Evolutionary conservation across 2,797 vertebrate species (phyloP).

Genomic region (Sebastes itinus): DNA sequence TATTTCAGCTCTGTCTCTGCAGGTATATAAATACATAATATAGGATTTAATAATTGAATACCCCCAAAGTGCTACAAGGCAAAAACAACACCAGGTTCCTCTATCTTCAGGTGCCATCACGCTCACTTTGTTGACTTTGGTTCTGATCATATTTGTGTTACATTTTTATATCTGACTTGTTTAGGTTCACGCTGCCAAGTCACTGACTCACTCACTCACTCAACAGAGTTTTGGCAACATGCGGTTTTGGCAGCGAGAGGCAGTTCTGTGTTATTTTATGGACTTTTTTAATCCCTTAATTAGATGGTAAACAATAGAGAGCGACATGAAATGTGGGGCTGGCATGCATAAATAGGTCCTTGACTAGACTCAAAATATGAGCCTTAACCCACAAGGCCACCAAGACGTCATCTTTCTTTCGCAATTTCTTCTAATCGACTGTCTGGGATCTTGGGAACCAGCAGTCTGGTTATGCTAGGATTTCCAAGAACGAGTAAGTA

Average conservation of each 20-base stretch:
- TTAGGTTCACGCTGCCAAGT: too few relatives aligned
- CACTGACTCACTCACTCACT: too few relatives aligned
- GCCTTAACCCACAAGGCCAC: neutral
- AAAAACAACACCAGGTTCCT: neutral
- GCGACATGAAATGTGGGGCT: neutral
- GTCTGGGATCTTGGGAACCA: too few relatives aligned
- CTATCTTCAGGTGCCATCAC: neutral
- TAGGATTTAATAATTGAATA: neutral
- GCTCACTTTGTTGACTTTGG: neutral
- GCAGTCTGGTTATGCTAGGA: neutral
- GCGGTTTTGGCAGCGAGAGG: too few relatives aligned
- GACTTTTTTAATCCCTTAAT: neutral
- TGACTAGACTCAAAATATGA: neutral
- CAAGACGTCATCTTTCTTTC: neutral
- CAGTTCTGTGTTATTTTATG: too few relatives aligned
- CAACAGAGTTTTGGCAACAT: too few relatives aligned
- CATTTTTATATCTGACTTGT: neutral
- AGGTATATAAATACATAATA: neutral
- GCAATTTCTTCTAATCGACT: neutral
- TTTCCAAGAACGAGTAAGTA: neutral
- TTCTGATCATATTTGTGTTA: neutral
- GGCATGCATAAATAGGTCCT: neutral
- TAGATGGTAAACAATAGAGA: neutral
- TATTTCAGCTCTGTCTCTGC: neutral
- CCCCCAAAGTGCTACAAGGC: neutral